phyloP scores from a whole-genome alignment of 2,888 invertebrate species.

The Tipula helvola region DNA sequence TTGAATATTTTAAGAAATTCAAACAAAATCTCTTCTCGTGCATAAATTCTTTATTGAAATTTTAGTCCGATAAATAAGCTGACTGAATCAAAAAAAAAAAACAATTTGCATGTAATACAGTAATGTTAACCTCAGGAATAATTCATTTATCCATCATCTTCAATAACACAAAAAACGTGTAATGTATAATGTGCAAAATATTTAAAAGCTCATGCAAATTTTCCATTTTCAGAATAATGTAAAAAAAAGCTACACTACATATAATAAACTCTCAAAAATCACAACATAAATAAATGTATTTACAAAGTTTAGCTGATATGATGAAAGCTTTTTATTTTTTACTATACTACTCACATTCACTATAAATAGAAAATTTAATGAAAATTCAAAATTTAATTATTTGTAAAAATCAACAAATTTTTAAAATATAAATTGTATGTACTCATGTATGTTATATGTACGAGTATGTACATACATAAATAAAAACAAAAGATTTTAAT shows the following conservation, averaged over 20 bases:
- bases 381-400: slow-evolving; percentile 4
- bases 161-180: neutral
- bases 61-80: neutral
- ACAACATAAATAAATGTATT: neutral
- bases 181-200: neutral
- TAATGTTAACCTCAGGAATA: no score
- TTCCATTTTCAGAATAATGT: neutral
- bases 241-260: neutral
- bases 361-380: neutral
- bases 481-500: neutral
- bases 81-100: no score
- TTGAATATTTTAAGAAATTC: no score
- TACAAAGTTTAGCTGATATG: neutral
- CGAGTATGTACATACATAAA: neutral
- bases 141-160: neutral
- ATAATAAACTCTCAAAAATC: neutral
- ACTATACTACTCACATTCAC: neutral
- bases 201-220: neutral
- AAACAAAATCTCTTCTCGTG: no score
- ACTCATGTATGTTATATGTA: neutral
- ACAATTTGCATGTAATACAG: no score
- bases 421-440: neutral
- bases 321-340: neutral
- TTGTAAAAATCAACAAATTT: neutral
- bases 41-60: neutral